Conservation (phyloP, 2,797 vertebrate species). For the Scleropages formosus region DNA sequence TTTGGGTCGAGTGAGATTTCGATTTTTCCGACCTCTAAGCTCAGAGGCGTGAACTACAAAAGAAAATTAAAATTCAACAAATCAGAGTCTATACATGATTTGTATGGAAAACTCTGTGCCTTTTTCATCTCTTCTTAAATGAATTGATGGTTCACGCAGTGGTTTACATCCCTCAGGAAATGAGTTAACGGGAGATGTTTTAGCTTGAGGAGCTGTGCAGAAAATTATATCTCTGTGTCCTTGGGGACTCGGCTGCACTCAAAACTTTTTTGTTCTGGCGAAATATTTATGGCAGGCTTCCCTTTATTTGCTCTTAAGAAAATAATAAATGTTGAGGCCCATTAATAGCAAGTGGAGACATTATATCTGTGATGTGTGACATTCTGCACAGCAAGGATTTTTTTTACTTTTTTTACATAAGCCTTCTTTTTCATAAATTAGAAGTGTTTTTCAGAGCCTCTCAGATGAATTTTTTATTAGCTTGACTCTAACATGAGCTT, state of each 20-base stretch:
- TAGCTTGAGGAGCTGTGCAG: background rate
- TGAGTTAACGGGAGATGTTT: background rate
- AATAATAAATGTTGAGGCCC: slow-evolving; percentile 21
- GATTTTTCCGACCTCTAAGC: background rate
- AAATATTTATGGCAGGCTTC: background rate
- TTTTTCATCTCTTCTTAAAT: background rate
- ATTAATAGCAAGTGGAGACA: slow-evolving; percentile 8
- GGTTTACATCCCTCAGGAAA: background rate
- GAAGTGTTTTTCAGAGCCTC: too few relatives aligned
- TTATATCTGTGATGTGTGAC: background rate
- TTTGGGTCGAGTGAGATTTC: background rate
- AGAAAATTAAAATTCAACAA: background rate
- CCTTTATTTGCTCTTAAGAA: slow-evolving; percentile 11
- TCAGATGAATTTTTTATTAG: background rate
- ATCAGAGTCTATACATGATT: background rate
- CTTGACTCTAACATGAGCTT: background rate
- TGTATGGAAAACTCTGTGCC: background rate
- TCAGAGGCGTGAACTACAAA: background rate
- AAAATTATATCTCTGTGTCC: background rate
- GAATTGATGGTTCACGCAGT: background rate
- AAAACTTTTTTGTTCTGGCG: background rate
- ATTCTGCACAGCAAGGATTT: background rate
- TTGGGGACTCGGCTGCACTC: background rate
- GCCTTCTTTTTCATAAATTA: too few relatives aligned
- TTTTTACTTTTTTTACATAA: background rate